Conservation (phyloP, 2,888 invertebrate genomes). For the Rhyacophila evoluta region DNA sequence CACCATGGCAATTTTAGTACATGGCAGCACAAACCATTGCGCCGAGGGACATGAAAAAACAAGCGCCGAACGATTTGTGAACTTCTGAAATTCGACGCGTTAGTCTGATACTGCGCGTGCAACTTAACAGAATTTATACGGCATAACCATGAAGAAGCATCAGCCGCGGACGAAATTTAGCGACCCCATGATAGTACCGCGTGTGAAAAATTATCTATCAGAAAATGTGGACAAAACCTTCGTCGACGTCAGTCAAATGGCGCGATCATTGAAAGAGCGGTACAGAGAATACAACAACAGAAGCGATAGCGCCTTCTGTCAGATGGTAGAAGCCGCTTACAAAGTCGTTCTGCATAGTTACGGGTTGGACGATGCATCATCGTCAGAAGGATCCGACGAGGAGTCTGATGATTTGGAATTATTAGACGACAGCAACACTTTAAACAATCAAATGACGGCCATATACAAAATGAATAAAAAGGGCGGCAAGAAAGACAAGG, state of each 20-base stretch:
- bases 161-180: constrained; percentile 65
- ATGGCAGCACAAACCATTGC: not conserved
- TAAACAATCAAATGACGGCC: constrained; percentile 70
- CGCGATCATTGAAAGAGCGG: constrained; percentile 78
- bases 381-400: constrained; percentile 72
- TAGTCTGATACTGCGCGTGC: constrained; percentile 45
- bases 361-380: constrained; percentile 72
- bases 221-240: constrained; percentile 84
- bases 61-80: not conserved
- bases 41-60: not conserved
- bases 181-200: constrained; percentile 72
- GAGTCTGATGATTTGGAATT: constrained; percentile 77
- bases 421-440: constrained; percentile 83
- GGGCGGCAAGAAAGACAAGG: constrained; percentile 61
- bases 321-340: constrained; percentile 82
- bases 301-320: constrained; percentile 83
- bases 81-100: constrained; percentile 35
- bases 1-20: not conserved
- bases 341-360: constrained; percentile 79
- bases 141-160: constrained; percentile 66
- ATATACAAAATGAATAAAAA: constrained; percentile 70
- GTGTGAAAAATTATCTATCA: constrained; percentile 81
- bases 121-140: constrained; percentile 22
- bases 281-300: constrained; percentile 84
- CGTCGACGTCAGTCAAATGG: constrained; percentile 87